A percentile compares a stretch with the other conserved stretches of the same genome.
Conservation (phyloP, 2,797 vertebrate species). For the Gymnodraco acuticeps region DNA sequence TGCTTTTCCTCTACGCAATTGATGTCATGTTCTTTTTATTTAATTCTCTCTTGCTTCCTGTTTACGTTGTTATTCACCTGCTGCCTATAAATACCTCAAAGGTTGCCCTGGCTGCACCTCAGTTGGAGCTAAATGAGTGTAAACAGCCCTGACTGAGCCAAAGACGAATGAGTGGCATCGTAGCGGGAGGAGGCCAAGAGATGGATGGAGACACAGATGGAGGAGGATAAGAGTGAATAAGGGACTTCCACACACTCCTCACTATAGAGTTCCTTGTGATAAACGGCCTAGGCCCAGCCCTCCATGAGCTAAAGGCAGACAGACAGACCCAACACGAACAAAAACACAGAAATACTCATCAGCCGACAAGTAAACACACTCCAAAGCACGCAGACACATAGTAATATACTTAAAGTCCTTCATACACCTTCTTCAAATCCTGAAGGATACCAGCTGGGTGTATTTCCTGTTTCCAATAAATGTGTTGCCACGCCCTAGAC, state of each 20-base stretch:
- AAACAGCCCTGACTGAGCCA: constrained; percentile 73
- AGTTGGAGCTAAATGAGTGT: constrained; percentile 78
- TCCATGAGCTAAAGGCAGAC: constrained; percentile 20
- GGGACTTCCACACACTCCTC: constrained; percentile 50
- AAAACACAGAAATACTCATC: constrained; percentile 28
- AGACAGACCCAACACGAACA: constrained; percentile 27
- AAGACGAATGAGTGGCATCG: constrained; percentile 68
- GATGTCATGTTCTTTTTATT: constrained; percentile 10
- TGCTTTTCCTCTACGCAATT: neutral
- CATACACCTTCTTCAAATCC: constrained; percentile 28
- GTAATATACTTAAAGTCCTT: constrained; percentile 21
- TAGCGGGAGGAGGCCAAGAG: constrained; percentile 61
- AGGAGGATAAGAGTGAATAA: constrained; percentile 53
- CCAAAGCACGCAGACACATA: neutral
- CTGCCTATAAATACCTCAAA: constrained; percentile 65
- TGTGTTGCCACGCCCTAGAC: constrained; percentile 51
- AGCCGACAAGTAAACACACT: constrained; percentile 18
- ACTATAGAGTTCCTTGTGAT: constrained; percentile 55
- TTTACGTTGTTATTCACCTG: constrained; percentile 38
- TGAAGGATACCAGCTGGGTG: constrained; percentile 25
- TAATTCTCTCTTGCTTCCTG: constrained; percentile 31
- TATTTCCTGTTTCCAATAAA: constrained; percentile 39
- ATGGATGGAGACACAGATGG: constrained; percentile 69
- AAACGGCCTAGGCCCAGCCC: constrained; percentile 41
- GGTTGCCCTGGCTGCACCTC: constrained; percentile 55